Evolutionary conservation across 2,797 vertebrate genomes (phyloP).

Genomic region (Philypnodon macrostomus): DNA sequence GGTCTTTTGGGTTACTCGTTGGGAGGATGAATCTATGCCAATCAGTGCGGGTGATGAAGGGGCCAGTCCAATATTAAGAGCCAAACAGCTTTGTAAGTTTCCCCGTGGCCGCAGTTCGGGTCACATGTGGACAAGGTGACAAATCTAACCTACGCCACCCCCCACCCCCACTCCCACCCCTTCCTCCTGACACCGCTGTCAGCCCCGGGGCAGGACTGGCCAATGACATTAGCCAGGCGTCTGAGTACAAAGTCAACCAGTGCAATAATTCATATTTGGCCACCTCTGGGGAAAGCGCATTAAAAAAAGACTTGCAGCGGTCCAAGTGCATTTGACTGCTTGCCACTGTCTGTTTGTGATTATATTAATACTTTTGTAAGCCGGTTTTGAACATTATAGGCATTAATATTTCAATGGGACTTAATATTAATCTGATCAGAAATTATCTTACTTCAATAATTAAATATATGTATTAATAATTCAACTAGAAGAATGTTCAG

Average conservation of each 20-base stretch:
- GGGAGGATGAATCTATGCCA: constrained; percentile 36
- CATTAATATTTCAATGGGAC: constrained; percentile 76
- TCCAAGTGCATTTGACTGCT: constrained; percentile 38
- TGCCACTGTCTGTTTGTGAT: constrained; percentile 65
- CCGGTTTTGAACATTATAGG: constrained; percentile 60
- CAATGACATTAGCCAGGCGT: constrained; percentile 45
- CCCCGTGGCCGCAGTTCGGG: constrained; percentile 40
- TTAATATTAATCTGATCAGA: constrained; percentile 82
- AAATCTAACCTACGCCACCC: constrained; percentile 44
- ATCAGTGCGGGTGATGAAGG: constrained; percentile 39
- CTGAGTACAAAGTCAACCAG: constrained; percentile 38
- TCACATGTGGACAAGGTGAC: constrained; percentile 56
- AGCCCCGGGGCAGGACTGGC: constrained; percentile 46
- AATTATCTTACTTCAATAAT: constrained; percentile 80
- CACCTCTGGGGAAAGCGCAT: constrained; percentile 40
- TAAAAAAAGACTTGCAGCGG: constrained; percentile 27
- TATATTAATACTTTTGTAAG: constrained; percentile 64
- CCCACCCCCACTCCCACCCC: too few species aligned
- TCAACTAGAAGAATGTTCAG: constrained; percentile 72
- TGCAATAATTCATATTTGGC: constrained; percentile 55
- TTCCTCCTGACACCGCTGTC: constrained; percentile 15
- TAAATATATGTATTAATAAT: constrained; percentile 75
- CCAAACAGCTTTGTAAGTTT: constrained; percentile 43
- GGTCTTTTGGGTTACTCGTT: constrained; percentile 3
- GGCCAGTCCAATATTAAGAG: constrained; percentile 33